Conservation (phyloP, 1,140 invertebrate species). For the Drosophila varians region DNA sequence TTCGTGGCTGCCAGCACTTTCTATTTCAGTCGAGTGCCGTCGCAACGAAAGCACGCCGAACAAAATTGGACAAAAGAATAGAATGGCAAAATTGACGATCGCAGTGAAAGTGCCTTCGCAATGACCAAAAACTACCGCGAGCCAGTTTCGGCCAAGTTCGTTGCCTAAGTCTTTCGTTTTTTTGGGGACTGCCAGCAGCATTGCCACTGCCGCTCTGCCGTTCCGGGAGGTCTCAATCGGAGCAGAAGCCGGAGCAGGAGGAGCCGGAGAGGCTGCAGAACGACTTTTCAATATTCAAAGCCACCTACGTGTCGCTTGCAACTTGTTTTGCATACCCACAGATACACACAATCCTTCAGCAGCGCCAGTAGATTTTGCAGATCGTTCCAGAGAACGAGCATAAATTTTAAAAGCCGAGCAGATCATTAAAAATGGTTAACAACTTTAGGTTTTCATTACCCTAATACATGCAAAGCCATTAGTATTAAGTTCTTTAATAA, state of each 20-base stretch:
- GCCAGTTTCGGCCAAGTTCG: conserved; percentile 36
- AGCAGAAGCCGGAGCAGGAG: neutral
- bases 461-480: neutral
- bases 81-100: conserved; percentile 55
- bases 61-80: conserved; percentile 66
- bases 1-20: conserved; percentile 49
- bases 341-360: conserved; percentile 13
- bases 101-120: conserved; percentile 65
- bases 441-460: conserved; percentile 5
- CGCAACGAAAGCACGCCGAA: neutral
- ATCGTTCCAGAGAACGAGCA: conserved; percentile 25
- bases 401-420: conserved; percentile 39
- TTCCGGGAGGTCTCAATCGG: conserved; percentile 50
- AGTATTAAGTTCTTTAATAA: no score
- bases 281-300: conserved; percentile 63
- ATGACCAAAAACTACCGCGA: conserved; percentile 16
- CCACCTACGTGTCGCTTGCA: conserved; percentile 61
- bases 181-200: conserved; percentile 18
- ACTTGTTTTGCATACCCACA: conserved; percentile 54
- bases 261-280: conserved; percentile 50
- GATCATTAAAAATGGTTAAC: conserved; percentile 8
- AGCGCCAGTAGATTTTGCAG: conserved; percentile 8
- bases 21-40: conserved; percentile 57
- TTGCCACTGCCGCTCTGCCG: conserved; percentile 14
- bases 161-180: conserved; percentile 66